Percentiles rank a stretch among this genome's conserved stretches.
phyloP scores from a whole-genome alignment of 1,140 invertebrate genomes.

The Leguminivora glycinivorella region DNA sequence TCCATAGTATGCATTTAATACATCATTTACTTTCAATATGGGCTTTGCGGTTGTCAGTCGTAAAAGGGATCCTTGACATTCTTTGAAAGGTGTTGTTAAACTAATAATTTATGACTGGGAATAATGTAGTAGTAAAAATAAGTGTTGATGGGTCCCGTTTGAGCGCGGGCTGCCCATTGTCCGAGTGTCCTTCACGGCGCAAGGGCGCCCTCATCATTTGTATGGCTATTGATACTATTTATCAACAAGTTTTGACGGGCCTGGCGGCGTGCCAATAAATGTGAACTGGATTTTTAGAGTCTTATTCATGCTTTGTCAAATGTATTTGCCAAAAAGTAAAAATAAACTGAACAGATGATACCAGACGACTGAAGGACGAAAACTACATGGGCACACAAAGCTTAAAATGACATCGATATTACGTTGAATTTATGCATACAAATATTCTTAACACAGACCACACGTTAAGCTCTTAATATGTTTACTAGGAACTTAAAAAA shows the following conservation, averaged over 20 bases:
- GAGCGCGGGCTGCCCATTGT: slow-evolving; percentile 52
- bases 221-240: slow-evolving; percentile 30
- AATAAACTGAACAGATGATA: background rate
- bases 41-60: slow-evolving; percentile 40
- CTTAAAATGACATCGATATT: no score
- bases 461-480: background rate
- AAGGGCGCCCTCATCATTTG: slow-evolving; percentile 51
- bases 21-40: slow-evolving; percentile 26
- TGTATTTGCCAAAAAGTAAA: background rate
- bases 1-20: slow-evolving; percentile 16
- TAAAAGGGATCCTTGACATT: slow-evolving; percentile 47
- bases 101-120: slow-evolving; percentile 46
- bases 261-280: background rate
- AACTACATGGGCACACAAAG: background rate
- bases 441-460: no score
- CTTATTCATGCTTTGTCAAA: background rate
- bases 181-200: slow-evolving; percentile 56
- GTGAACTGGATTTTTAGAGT: background rate
- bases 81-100: slow-evolving; percentile 44
- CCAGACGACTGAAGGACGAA: background rate
- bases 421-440: no score
- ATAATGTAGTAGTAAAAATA: slow-evolving; percentile 44
- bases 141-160: slow-evolving; percentile 49
- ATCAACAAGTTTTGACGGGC: slow-evolving; percentile 35
- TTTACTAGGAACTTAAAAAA: background rate